Conservation (phyloP, 2,113 vertebrate genomes). For the Pluvianellus socialis region DNA sequence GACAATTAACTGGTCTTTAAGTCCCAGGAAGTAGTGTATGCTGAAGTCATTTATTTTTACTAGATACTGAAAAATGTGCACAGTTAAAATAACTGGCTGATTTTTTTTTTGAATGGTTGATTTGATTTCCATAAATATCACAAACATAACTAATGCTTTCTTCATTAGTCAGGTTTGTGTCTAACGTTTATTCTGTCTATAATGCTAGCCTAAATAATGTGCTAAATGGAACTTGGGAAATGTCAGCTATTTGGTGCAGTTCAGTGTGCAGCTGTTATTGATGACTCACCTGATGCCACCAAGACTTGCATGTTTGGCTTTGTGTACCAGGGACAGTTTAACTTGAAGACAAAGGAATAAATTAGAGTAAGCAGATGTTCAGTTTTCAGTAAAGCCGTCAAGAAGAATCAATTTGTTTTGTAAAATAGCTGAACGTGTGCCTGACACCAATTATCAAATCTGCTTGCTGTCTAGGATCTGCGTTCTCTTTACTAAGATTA, state of each 20-base stretch:
- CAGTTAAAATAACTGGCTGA: slow-evolving; percentile 36
- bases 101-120: not conserved
- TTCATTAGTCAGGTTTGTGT: not conserved
- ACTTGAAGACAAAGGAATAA: not conserved
- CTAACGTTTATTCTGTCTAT: not conserved
- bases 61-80: slow-evolving; percentile 8
- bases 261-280: not conserved
- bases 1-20: slow-evolving; percentile 42
- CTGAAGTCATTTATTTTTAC: slow-evolving; percentile 64
- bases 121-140: not conserved
- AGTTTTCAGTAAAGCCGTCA: not conserved
- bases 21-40: slow-evolving; percentile 30
- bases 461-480: not conserved
- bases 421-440: not conserved
- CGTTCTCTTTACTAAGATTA: not conserved
- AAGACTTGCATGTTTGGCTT: not conserved
- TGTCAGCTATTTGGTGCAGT: not conserved
- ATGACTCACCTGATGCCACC: not conserved
- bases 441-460: not conserved
- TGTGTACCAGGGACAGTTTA: not conserved
- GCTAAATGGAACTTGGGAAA: not conserved
- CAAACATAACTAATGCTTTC: not conserved
- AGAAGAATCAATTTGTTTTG: not conserved
- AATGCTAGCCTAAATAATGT: not conserved
- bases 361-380: not conserved